phyloP scores from a whole-genome alignment of 2,113 vertebrate genomes.

The Phalacrocorax aristotelis region DNA sequence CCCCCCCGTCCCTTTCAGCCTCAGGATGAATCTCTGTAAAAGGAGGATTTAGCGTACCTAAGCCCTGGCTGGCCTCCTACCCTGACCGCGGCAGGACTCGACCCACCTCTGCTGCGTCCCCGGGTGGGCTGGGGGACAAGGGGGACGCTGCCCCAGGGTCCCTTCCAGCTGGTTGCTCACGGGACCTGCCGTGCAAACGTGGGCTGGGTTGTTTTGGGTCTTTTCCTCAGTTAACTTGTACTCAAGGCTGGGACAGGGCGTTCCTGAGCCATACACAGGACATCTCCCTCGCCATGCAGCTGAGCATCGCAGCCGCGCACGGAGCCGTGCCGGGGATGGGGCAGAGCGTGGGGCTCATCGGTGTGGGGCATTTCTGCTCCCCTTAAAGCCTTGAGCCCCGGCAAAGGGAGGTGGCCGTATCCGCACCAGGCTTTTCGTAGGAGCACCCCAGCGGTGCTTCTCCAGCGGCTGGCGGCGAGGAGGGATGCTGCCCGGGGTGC shows the following conservation, averaged over 20 bases:
- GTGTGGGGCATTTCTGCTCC: neutral
- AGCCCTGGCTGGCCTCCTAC: neutral
- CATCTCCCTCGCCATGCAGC: rapidly evolving
- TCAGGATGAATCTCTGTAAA: neutral
- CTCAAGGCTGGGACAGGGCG: neutral
- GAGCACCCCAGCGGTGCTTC: neutral
- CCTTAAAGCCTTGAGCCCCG: rapidly evolving
- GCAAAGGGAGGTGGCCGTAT: neutral
- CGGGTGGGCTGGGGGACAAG: no score
- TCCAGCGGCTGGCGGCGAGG: neutral
- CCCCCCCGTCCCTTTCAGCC: no score
- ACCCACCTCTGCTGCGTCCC: neutral
- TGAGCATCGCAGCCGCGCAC: rapidly evolving
- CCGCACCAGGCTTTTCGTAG: rapidly evolving
- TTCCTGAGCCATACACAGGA: rapidly evolving
- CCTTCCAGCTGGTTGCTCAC: neutral
- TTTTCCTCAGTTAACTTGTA: neutral
- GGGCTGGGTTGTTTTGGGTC: neutral
- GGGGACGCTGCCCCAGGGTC: neutral
- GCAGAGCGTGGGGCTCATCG: rapidly evolving
- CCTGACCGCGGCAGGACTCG: rapidly evolving
- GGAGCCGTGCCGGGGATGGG: neutral
- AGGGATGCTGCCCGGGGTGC: neutral
- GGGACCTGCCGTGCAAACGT: rapidly evolving
- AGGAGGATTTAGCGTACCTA: neutral